A percentile compares a stretch with the other conserved stretches of the same genome.
Conservation (phyloP, 1,140 invertebrate species). For the Zeugodacus cucurbitae region DNA sequence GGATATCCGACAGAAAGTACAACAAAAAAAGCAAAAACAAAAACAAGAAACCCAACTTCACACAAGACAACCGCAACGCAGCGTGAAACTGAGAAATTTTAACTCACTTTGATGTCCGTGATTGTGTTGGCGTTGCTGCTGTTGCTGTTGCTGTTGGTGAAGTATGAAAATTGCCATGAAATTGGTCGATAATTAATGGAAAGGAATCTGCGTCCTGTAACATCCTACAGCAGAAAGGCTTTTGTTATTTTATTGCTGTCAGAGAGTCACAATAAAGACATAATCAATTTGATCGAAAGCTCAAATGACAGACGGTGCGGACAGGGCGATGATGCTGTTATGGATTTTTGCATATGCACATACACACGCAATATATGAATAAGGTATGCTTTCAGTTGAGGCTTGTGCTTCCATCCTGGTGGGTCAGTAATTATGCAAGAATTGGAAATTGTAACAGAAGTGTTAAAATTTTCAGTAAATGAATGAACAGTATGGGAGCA, state of each 20-base stretch:
- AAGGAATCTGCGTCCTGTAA: background rate
- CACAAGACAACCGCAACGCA: background rate
- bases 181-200: slow-evolving; percentile 1
- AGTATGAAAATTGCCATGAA: background rate
- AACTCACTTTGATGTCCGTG: background rate
- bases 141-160: no score
- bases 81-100: background rate
- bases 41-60: background rate
- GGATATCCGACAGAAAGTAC: background rate
- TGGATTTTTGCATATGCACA: background rate
- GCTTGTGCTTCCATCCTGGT: no score
- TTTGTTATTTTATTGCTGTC: background rate
- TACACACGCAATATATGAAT: no score
- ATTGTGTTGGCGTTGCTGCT: background rate
- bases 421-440: no score
- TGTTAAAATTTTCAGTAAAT: no score
- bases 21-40: background rate
- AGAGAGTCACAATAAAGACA: background rate
- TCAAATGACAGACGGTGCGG: background rate
- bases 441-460: no score
- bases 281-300: background rate
- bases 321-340: background rate
- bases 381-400: no score
- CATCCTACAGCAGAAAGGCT: background rate
- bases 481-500: no score